phyloP scores from a whole-genome alignment of 2,113 vertebrate genomes.

The Macaca nemestrina region DNA sequence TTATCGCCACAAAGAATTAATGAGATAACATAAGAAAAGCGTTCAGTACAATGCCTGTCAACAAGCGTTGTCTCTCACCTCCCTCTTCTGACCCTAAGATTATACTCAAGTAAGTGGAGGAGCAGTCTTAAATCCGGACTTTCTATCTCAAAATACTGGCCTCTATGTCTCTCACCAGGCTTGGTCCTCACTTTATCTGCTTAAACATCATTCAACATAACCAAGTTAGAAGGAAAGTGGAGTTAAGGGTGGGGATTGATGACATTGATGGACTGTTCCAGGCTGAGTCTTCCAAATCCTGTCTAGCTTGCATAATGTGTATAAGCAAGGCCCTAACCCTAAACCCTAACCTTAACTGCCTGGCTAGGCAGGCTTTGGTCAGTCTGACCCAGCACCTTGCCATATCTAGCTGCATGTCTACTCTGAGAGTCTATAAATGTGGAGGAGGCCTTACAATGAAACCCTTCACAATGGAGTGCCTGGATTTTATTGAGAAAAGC shows the following conservation, averaged over 20 bases:
- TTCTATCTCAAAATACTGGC: neutral
- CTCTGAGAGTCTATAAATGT: slow-evolving; percentile 82
- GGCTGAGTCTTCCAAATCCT: neutral
- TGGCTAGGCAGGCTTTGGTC: slow-evolving; percentile 20
- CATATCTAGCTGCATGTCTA: slow-evolving; percentile 58
- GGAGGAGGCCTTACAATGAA: slow-evolving; percentile 77
- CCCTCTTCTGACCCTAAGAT: neutral
- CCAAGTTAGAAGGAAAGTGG: neutral
- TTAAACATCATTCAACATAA: neutral
- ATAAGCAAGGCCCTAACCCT: neutral
- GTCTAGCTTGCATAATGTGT: neutral
- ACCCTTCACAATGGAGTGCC: slow-evolving; percentile 81
- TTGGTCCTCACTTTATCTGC: neutral
- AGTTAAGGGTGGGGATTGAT: neutral
- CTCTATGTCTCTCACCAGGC: neutral
- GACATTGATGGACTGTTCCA: neutral
- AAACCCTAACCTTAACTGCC: too few species aligned
- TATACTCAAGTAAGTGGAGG: neutral
- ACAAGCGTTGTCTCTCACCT: neutral
- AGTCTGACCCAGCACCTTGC: slow-evolving; percentile 39
- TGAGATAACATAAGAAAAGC: neutral
- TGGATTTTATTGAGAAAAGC: slow-evolving; percentile 90
- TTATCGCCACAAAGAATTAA: neutral
- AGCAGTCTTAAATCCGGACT: neutral
- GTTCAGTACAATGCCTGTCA: neutral